A percentile compares a stretch with the other conserved stretches of the same genome.
phyloP scores from a whole-genome alignment of 92 coral and sea anemone species.

The Zoanthus sansibaricus region DNA sequence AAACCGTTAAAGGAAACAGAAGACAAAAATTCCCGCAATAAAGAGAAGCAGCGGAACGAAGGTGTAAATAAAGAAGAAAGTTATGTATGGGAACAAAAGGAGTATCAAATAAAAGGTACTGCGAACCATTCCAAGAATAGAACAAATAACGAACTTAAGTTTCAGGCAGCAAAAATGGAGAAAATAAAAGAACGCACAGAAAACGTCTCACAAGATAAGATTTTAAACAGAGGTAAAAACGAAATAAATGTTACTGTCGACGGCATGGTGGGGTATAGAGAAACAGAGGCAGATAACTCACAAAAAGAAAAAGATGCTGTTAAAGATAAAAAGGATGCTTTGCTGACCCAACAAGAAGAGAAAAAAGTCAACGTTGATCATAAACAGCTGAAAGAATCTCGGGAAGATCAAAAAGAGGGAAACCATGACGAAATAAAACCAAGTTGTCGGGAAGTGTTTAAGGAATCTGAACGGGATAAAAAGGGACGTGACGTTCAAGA shows the following conservation, averaged over 20 bases:
- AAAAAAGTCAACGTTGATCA: neutral
- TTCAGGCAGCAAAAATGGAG: neutral
- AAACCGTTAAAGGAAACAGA: neutral
- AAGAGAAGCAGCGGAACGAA: neutral
- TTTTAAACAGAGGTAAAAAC: neutral
- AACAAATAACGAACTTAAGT: neutral
- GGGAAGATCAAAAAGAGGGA: neutral
- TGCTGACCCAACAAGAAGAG: neutral
- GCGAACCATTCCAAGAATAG: neutral
- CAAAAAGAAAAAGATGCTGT: neutral
- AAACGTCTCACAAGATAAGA: neutral
- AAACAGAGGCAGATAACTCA: neutral
- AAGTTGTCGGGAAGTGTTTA: neutral
- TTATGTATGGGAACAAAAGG: neutral
- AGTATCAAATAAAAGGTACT: neutral
- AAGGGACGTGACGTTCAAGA: neutral
- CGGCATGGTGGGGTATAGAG: neutral
- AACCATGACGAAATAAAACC: neutral
- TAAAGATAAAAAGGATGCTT: neutral
- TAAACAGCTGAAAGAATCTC: neutral
- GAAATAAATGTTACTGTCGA: neutral
- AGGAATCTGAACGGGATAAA: neutral
- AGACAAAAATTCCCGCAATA: neutral
- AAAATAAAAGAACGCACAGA: neutral
- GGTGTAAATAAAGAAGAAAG: neutral